A percentile compares a stretch with the other conserved stretches of the same genome.
phyloP scores from a whole-genome alignment of 2,797 vertebrate species.

The Petrocephalus sullivani region DNA sequence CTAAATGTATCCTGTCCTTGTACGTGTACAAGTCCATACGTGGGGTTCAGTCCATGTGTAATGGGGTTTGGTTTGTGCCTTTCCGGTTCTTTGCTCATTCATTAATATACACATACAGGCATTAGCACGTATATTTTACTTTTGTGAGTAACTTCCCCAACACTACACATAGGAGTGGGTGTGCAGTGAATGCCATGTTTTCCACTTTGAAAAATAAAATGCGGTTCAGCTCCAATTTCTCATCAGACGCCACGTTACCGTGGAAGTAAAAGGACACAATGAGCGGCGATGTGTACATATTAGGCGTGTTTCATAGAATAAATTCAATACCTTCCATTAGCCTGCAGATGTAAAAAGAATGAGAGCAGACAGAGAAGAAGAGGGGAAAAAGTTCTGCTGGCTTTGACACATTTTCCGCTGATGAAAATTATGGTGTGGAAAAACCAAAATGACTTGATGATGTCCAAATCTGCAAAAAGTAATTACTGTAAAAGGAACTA shows the following conservation, averaged over 20 bases:
- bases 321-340: constrained; percentile 10
- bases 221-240: not conserved
- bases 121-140: not conserved
- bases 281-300: constrained; percentile 1
- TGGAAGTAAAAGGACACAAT: not conserved
- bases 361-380: not conserved
- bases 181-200: not conserved
- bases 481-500: constrained; percentile 15
- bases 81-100: not conserved
- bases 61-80: not conserved
- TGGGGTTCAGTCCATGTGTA: not conserved
- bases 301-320: not conserved
- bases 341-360: constrained; percentile 1
- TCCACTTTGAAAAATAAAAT: not conserved
- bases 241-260: not conserved
- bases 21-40: not conserved
- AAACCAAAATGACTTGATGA: constrained; percentile 10
- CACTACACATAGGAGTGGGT: not conserved
- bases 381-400: not conserved
- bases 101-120: not conserved
- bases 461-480: constrained; percentile 1
- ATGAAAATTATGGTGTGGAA: constrained; percentile 17
- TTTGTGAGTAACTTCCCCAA: too few relatives aligned
- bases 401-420: not conserved
- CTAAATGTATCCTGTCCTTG: not conserved